Percentiles rank a stretch among this genome's conserved stretches.
Conservation (phyloP, 2,113 vertebrate genomes). For the Nestor notabilis region DNA sequence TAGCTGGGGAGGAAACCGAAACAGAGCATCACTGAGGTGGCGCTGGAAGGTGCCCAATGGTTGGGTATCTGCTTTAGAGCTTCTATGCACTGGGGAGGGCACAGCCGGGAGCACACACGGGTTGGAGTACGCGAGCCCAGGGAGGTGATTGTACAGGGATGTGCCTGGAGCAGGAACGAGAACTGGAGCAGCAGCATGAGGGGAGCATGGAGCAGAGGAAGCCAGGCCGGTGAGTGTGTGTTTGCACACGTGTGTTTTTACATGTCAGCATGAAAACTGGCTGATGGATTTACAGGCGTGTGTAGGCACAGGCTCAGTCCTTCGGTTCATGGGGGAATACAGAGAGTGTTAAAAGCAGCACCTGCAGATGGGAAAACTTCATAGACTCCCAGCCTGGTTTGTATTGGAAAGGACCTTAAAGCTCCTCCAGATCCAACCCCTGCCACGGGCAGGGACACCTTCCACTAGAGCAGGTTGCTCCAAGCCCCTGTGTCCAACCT, state of each 20-base stretch:
- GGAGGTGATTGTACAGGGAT: neutral
- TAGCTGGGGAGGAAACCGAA: slow-evolving; percentile 1
- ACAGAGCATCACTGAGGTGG: fast-evolving
- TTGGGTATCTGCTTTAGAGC: fast-evolving
- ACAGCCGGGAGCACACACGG: fast-evolving
- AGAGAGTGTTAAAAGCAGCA: neutral
- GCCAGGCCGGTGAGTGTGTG: neutral
- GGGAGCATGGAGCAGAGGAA: fast-evolving
- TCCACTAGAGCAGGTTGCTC: neutral
- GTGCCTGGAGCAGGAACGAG: fast-evolving
- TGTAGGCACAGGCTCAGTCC: neutral
- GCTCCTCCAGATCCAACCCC: neutral
- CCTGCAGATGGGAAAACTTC: fast-evolving
- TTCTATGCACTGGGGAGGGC: fast-evolving
- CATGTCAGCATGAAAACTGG: neutral
- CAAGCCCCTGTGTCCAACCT: neutral
- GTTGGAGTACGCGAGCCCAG: fast-evolving
- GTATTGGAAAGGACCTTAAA: neutral
- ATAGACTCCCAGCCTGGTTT: neutral
- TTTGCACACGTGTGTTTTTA: fast-evolving
- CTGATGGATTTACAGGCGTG: fast-evolving
- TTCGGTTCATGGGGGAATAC: fast-evolving
- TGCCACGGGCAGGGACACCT: neutral
- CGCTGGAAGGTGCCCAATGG: fast-evolving
- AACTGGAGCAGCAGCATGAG: fast-evolving